A percentile compares a stretch with the other conserved stretches of the same genome.
These are phyloP conservation scores for Hirtodrosophila trivittata DNA, from an alignment of 2,888 invertebrate species.

Conservation along the genomic window DNA sequence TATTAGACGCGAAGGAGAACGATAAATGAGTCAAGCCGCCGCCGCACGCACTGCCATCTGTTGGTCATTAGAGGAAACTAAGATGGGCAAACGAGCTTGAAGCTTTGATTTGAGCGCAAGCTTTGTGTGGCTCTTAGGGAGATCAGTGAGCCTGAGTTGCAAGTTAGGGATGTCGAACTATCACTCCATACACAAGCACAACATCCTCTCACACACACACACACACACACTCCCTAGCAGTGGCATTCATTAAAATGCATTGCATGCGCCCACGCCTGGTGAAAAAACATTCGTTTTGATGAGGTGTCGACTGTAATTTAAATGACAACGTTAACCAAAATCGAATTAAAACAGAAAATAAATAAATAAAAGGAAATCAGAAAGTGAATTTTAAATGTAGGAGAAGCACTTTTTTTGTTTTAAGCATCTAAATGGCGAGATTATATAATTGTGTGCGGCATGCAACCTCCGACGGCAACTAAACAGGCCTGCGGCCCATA, in stretches of 20 bases:
- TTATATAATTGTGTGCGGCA: constrained; percentile 59
- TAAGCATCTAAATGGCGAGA: constrained; percentile 29
- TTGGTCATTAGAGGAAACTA: constrained; percentile 55
- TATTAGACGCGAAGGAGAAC: constrained; percentile 38
- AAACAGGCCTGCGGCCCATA: constrained; percentile 38
- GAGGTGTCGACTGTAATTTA: constrained; percentile 76
- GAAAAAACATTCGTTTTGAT: constrained; percentile 76
- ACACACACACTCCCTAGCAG: constrained; percentile 8
- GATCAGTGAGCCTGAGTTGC: constrained; percentile 47
- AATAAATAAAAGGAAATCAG: neutral
- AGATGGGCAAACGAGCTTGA: constrained; percentile 40
- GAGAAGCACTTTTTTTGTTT: neutral
- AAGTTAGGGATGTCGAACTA: constrained; percentile 13
- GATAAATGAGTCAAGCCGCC: constrained; percentile 29
- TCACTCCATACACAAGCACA: constrained; percentile 10
- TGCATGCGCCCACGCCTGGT: constrained; percentile 48
- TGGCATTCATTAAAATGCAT: constrained; percentile 56
- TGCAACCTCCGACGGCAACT: constrained; percentile 42
- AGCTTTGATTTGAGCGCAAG: constrained; percentile 51
- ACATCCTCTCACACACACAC: constrained; percentile 52
- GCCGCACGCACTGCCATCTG: constrained; percentile 58
- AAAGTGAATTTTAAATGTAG: constrained; percentile 46
- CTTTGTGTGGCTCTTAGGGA: constrained; percentile 37
- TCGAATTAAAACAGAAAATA: neutral
- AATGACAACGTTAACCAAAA: constrained; percentile 54